Base-by-base conservation (phyloP, 2,113 vertebrate species). In the Nothobranchius kuhntae region DNA sequence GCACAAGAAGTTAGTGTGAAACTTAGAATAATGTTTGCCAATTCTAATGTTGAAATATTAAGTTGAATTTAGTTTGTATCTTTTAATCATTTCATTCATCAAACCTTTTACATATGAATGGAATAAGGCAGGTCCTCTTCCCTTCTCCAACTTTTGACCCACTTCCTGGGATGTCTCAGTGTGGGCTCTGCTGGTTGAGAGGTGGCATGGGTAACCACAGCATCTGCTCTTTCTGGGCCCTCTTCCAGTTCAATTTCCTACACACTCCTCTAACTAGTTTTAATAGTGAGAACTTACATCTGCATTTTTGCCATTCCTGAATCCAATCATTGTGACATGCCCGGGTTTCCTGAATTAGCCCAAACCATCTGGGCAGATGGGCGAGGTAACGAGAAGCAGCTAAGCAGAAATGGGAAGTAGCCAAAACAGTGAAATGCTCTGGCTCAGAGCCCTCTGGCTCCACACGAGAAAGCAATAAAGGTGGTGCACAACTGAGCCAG, bases 401-500 rank as follows among this genome's bases (percentile, higher is more conserved):
- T 50, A 62, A 47, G 56, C 65, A 80, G 68, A 67, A 65, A 71
- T 73, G 77, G 77, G 61, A 81, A 44, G 46, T 12, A 1, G 60
- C 50, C 74, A 71, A 21, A 71, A 57, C 13, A 0, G 63, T 74
- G 75, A 53, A 24, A 26, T 65, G 70, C 38, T 55, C 71, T 88
- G 86, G 80, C 78, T 59, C 21, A n/a, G 9, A 6, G 73, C 87
- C 83, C 56, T 77, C 52, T 73, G 68, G 78, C 73, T 75, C 68
- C 2, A 17, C 1, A 2, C 66, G 75, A 48, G 75, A 71, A 67
- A 75, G 79, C 79, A 73, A 83, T 86, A 81, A 87, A 85, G 77
- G 75, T 76, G 82, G 82, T 53, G 42, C 13, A 56, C 73, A 80
- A 71, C 88, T 71, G 87, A 82, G 86, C 82, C 75, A 80, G 78